Evolutionary conservation across 2,113 vertebrate species (phyloP).

Genomic region (Arothron firmamentum): DNA sequence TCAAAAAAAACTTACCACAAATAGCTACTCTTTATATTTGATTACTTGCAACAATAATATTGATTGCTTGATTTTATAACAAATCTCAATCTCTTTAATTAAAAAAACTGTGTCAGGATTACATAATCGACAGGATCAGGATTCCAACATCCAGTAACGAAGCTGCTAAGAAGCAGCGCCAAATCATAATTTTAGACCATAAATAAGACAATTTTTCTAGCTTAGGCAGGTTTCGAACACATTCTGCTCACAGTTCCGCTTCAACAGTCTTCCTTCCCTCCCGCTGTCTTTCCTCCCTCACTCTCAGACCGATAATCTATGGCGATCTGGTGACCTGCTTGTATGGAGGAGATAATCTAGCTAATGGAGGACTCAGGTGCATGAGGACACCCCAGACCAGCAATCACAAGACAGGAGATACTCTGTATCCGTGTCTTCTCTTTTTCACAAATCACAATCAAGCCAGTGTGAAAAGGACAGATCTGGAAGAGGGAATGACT

Average conservation of each 20-base stretch:
- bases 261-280: constrained; percentile 3
- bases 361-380: constrained; percentile 50
- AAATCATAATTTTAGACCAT: too few relatives aligned
- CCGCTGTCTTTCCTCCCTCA: neutral
- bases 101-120: too few relatives aligned
- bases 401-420: constrained; percentile 5
- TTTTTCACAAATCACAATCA: too few relatives aligned
- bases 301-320: constrained; percentile 28
- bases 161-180: too few relatives aligned
- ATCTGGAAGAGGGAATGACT: neutral
- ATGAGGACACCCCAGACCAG: constrained; percentile 22
- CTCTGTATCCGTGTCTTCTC: constrained; percentile 21
- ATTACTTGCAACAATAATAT: too few relatives aligned
- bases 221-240: constrained; percentile 4
- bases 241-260: neutral
- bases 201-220: neutral
- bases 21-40: too few relatives aligned
- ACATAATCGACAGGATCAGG: too few relatives aligned
- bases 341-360: constrained; percentile 41
- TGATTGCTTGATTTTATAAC: too few relatives aligned
- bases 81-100: too few relatives aligned
- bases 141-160: too few relatives aligned
- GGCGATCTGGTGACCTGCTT: constrained; percentile 42
- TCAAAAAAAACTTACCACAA: too few relatives aligned
- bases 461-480: neutral